Percentiles rank a stretch among this genome's conserved stretches.
These are phyloP conservation scores for Camponotus vicinus DNA, from an alignment of 1,140 invertebrate species.

Conservation along the genomic window DNA sequence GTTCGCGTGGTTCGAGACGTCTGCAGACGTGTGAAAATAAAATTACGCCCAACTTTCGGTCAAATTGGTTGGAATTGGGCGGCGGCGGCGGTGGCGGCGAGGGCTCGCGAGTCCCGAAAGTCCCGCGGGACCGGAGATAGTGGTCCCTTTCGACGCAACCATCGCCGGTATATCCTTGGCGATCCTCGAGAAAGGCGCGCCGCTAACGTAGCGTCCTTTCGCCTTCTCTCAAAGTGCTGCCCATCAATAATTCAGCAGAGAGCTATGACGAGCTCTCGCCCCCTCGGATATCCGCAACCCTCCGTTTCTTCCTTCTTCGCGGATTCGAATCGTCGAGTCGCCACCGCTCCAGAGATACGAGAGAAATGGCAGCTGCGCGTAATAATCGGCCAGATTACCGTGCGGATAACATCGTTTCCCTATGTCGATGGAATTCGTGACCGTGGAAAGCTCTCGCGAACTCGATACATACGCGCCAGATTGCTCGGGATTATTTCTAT, in stretches of 20 bases:
- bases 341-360: not conserved
- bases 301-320: conserved; percentile 9
- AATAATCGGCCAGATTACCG: conserved; percentile 43
- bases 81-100: conserved; percentile 76
- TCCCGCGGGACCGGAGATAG: conserved; percentile 76
- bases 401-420: not conserved
- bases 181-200: conserved; percentile 66
- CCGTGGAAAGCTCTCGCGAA: not conserved
- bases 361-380: conserved; percentile 20
- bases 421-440: not conserved
- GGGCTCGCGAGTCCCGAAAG: conserved; percentile 73
- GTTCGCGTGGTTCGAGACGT: conserved; percentile 65
- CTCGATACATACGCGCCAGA: not conserved
- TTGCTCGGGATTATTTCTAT: not conserved
- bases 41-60: conserved; percentile 88
- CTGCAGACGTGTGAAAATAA: conserved; percentile 87
- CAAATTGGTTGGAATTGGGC: conserved; percentile 88
- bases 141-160: conserved; percentile 46
- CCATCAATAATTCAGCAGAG: conserved; percentile 84
- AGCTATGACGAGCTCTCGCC: conserved; percentile 80
- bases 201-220: conserved; percentile 62
- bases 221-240: conserved; percentile 76
- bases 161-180: conserved; percentile 61
- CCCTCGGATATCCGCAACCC: conserved; percentile 31
- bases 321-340: conserved; percentile 11